Conservation (phyloP, 2,797 vertebrate genomes). For the Mionectes olivaceus region DNA sequence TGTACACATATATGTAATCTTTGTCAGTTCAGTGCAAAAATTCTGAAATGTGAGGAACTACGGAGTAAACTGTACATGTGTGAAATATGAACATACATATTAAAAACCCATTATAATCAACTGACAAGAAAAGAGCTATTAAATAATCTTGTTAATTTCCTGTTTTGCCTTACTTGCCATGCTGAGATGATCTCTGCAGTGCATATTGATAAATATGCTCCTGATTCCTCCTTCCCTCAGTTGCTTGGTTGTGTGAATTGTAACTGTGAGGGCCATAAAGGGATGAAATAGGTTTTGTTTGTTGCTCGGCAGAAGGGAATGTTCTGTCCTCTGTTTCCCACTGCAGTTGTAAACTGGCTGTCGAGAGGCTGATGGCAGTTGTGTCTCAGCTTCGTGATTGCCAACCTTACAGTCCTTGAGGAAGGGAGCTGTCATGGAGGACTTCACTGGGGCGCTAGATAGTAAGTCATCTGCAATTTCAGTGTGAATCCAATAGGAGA, state of each 20-base stretch:
- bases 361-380: background rate
- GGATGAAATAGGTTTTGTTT: background rate
- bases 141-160: background rate
- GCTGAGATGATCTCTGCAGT: background rate
- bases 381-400: background rate
- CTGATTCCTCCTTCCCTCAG: background rate
- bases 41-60: background rate
- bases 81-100: background rate
- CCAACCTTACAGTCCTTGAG: background rate
- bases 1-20: background rate
- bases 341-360: background rate
- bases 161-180: background rate
- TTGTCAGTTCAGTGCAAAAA: background rate
- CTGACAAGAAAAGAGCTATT: background rate
- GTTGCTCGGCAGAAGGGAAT: background rate
- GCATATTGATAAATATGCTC: background rate
- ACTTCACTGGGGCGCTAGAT: background rate
- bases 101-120: background rate
- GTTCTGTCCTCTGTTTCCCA: background rate
- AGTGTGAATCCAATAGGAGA: background rate
- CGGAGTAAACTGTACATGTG: background rate
- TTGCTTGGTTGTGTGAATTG: background rate
- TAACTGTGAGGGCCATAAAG: background rate
- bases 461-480: background rate
- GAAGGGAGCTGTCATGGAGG: background rate